Evolutionary conservation across 2,888 invertebrate genomes (phyloP).

Genomic region (Ceraclea dissimilis): DNA sequence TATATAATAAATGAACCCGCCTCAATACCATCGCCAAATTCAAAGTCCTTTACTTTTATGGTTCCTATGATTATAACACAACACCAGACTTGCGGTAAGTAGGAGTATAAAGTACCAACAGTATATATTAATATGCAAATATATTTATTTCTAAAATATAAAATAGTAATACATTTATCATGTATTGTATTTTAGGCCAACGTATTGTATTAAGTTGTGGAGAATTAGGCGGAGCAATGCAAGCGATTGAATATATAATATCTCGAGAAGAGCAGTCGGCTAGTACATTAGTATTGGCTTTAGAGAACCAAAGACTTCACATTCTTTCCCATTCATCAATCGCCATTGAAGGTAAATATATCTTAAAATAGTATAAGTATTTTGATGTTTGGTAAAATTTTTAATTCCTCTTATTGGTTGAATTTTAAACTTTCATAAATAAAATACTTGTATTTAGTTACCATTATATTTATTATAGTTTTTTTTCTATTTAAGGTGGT

Average conservation of each 20-base stretch:
- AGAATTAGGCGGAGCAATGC: conserved; percentile 42
- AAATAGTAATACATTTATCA: not conserved
- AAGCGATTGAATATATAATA: conserved; percentile 43
- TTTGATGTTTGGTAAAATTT: too few relatives aligned
- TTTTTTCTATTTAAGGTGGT: conserved; percentile 28
- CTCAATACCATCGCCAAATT: conserved; percentile 23
- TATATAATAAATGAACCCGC: conserved; percentile 43
- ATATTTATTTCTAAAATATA: too few relatives aligned
- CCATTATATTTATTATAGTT: too few relatives aligned
- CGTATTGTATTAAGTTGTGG: conserved; percentile 46
- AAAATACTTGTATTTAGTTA: too few relatives aligned
- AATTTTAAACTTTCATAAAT: too few relatives aligned
- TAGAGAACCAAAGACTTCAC: conserved; percentile 46
- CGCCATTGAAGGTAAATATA: conserved; percentile 36
- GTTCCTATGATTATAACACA: conserved; percentile 37
- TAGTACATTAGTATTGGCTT: conserved; percentile 36
- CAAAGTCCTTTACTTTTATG: conserved; percentile 28
- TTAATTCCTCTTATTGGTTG: too few relatives aligned
- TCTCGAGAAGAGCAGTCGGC: conserved; percentile 31
- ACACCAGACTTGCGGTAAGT: conserved; percentile 27
- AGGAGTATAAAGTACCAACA: not conserved
- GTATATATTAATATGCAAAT: too few relatives aligned
- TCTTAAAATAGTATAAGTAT: not conserved
- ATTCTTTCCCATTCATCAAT: conserved; percentile 30
- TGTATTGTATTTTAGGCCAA: conserved; percentile 39